These are phyloP conservation scores for Catamblyrhynchus diadema DNA, from an alignment of 2,797 vertebrate genomes.

Conservation along the genomic window DNA sequence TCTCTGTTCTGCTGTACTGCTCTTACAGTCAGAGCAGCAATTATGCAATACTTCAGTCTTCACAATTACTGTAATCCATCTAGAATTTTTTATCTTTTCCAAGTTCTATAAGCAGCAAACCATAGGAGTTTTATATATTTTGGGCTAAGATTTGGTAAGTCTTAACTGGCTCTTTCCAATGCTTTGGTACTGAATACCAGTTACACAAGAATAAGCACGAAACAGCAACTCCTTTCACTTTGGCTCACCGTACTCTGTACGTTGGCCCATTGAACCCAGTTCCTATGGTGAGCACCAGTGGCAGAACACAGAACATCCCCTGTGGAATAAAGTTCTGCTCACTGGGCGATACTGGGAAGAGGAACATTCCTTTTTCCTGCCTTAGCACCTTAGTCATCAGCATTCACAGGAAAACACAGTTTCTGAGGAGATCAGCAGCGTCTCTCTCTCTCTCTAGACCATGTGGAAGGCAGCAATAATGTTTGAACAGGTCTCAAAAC, in stretches of 20 bases:
- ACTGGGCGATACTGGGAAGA: not conserved
- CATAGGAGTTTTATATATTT: not conserved
- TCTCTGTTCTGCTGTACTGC: not conserved
- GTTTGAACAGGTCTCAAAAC: not conserved
- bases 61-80: not conserved
- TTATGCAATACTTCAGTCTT: not conserved
- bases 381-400: conserved; percentile 19
- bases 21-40: not conserved
- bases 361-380: not conserved
- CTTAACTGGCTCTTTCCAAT: not conserved
- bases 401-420: not conserved
- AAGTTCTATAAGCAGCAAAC: conserved; percentile 17
- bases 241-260: not conserved
- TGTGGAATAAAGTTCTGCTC: not conserved
- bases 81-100: conserved; percentile 28
- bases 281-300: not conserved
- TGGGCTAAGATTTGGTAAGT: not conserved
- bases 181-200: not conserved
- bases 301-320: not conserved
- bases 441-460: not conserved
- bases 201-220: not conserved
- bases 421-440: not conserved
- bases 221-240: not conserved
- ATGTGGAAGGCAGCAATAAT: not conserved
- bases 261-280: not conserved